Conservation (phyloP, 23 tunicate genomes). For the Phallusia fumigata region DNA sequence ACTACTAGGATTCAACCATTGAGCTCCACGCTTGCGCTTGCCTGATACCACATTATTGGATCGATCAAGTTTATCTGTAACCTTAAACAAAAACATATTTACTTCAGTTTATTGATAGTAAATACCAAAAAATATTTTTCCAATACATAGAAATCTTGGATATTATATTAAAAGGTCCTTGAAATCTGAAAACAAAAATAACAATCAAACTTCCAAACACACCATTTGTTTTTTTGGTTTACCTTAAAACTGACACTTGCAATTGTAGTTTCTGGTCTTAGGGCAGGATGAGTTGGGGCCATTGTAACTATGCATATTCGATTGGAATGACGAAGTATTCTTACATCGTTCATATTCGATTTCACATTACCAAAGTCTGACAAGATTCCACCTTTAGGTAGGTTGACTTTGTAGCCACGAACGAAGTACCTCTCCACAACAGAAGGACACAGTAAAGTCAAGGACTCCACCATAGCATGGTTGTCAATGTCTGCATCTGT, state of each 20-base stretch:
- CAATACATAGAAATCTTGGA: too few species aligned
- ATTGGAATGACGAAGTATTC: slow-evolving; percentile 78
- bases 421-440: slow-evolving; percentile 75
- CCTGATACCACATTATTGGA: slow-evolving; percentile 67
- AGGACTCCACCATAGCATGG: background rate
- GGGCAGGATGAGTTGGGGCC: slow-evolving; percentile 76
- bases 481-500: background rate
- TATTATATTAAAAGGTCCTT: too few species aligned
- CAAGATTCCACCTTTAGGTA: slow-evolving; percentile 41
- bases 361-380: background rate
- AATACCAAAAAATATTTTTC: too few species aligned
- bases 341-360: slow-evolving; percentile 56
- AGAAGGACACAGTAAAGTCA: slow-evolving; percentile 20
- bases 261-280: slow-evolving; percentile 6
- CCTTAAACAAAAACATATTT: slow-evolving; percentile 19
- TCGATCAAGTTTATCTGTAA: slow-evolving; percentile 69
- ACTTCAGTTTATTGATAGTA: too few species aligned
- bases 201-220: too few species aligned
- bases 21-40: slow-evolving; percentile 92
- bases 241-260: slow-evolving; percentile 47
- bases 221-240: too few species aligned
- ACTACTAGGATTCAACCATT: slow-evolving; percentile 72
- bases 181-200: too few species aligned
- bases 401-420: slow-evolving; percentile 57
- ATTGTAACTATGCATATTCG: slow-evolving; percentile 69